Conservation (phyloP, 2,888 invertebrate species). For the Andrena dorsata region DNA sequence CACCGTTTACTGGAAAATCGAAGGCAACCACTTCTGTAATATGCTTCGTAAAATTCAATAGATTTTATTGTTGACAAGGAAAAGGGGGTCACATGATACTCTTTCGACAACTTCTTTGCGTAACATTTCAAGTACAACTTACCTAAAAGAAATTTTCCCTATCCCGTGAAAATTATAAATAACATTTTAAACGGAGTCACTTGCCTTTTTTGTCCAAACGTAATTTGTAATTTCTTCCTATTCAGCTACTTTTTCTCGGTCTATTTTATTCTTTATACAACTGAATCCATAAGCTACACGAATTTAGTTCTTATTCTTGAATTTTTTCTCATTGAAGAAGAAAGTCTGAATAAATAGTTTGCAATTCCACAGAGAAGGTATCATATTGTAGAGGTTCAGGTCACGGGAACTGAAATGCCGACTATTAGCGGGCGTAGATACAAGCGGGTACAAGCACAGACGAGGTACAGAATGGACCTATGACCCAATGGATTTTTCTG, state of each 20-base stretch:
- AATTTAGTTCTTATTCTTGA: background rate
- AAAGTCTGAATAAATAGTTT: background rate
- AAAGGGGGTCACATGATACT: slow-evolving; percentile 48
- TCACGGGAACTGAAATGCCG: too few relatives aligned
- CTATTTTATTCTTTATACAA: background rate
- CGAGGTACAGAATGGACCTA: too few relatives aligned
- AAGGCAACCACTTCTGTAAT: slow-evolving; percentile 54
- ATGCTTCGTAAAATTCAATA: slow-evolving; percentile 53
- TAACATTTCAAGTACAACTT: slow-evolving; percentile 4
- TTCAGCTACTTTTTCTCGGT: background rate
- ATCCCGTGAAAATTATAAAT: background rate
- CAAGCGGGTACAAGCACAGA: too few relatives aligned
- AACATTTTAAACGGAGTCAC: background rate
- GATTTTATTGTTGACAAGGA: slow-evolving; percentile 46
- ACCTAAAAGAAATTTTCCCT: background rate
- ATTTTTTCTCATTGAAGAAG: background rate
- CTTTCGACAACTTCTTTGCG: background rate
- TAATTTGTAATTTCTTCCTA: background rate
- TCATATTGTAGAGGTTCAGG: too few relatives aligned
- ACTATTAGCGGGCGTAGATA: too few relatives aligned
- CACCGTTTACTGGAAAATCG: slow-evolving; percentile 61
- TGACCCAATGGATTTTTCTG: too few relatives aligned
- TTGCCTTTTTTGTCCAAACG: background rate
- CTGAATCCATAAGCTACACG: background rate
- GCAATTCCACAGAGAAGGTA: too few relatives aligned